phyloP scores from a whole-genome alignment of 37 sponge, comb jelly and placozoan species.

The Spongilla lacustris region DNA sequence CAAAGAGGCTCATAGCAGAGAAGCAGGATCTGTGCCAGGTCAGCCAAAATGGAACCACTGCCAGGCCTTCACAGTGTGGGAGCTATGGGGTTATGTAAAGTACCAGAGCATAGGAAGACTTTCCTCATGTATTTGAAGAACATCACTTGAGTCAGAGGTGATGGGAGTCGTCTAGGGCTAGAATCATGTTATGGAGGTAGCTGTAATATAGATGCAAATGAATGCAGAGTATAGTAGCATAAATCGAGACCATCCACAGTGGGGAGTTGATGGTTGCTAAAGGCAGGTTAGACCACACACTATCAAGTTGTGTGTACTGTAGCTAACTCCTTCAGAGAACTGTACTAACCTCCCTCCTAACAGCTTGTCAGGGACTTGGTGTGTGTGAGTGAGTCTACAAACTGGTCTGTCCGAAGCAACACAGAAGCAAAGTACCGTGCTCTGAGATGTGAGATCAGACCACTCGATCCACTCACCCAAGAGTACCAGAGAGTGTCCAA shows the following conservation, averaged over 20 bases:
- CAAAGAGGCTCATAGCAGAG: slow-evolving; percentile 62
- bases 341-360: background rate
- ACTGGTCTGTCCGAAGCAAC: slow-evolving; percentile 78
- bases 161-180: background rate
- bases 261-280: no score
- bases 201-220: no score
- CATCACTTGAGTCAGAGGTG: background rate
- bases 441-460: slow-evolving; percentile 84
- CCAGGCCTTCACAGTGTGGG: background rate
- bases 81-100: background rate
- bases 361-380: slow-evolving; percentile 87
- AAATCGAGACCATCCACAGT: no score
- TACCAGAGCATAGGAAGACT: background rate
- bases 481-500: slow-evolving; percentile 67
- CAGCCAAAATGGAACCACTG: background rate
- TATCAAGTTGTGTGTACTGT: background rate
- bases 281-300: no score
- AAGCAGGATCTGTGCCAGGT: slow-evolving; percentile 94
- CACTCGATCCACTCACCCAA: slow-evolving; percentile 46
- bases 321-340: background rate
- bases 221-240: no score
- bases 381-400: slow-evolving; percentile 87
- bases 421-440: slow-evolving; percentile 75
- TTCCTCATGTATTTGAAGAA: background rate
- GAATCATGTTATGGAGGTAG: no score